Percentiles rank a stretch among this genome's conserved stretches.
Conservation (phyloP, 2,113 vertebrate species). For the Syrmaticus mikado region DNA sequence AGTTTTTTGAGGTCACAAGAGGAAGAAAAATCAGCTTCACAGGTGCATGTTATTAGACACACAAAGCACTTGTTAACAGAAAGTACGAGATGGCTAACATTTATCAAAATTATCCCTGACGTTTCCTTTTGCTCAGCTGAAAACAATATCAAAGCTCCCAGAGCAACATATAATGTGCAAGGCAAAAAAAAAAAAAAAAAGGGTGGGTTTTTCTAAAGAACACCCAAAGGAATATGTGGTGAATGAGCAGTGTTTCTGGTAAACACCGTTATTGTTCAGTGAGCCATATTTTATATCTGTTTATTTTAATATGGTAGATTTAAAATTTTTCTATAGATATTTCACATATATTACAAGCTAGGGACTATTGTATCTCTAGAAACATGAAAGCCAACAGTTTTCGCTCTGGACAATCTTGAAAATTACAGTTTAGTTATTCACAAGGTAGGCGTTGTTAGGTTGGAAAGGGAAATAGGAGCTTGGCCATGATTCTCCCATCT, state of each 20-base stretch:
- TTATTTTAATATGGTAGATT: not conserved
- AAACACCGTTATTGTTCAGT: not conserved
- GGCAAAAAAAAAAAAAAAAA: accelerated
- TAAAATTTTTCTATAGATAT: accelerated
- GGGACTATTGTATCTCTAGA: not conserved
- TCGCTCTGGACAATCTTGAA: not conserved
- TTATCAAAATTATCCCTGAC: constrained; percentile 69
- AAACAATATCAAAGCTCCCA: constrained; percentile 44
- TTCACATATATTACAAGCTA: not conserved
- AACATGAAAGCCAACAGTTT: not conserved
- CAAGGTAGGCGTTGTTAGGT: not conserved
- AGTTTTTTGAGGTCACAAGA: constrained; percentile 39
- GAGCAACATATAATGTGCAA: not conserved
- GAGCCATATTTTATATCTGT: not conserved
- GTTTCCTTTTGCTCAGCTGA: constrained; percentile 72
- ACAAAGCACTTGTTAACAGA: constrained; percentile 68
- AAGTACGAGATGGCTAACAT: constrained; percentile 50
- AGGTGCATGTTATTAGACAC: constrained; percentile 60
- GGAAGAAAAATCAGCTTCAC: constrained; percentile 43
- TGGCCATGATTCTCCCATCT: not conserved
- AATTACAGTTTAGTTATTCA: not conserved
- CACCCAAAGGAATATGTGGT: not conserved
- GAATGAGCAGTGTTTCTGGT: not conserved
- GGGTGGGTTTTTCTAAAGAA: not conserved
- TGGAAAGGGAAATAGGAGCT: not conserved